A percentile compares a stretch with the other conserved stretches of the same genome.
These are phyloP conservation scores for Labroides dimidiatus DNA, from an alignment of 2,797 vertebrate genomes.

Conservation along the genomic window DNA sequence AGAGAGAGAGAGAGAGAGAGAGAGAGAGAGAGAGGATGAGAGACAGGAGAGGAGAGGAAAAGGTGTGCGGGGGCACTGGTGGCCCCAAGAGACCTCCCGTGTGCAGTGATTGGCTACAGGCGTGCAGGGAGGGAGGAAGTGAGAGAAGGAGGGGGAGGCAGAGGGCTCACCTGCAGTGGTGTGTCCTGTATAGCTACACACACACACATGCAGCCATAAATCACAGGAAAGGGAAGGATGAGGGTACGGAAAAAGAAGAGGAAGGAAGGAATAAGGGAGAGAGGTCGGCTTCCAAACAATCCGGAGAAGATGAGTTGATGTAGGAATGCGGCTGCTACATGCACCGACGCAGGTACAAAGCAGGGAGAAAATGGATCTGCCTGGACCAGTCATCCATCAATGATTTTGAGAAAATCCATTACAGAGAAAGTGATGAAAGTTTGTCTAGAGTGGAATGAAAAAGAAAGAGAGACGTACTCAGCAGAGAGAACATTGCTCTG, in stretches of 20 bases:
- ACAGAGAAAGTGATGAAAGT: constrained; percentile 45
- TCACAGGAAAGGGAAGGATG: constrained; percentile 52
- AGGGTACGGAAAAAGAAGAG: constrained; percentile 10
- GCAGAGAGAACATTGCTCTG: constrained; percentile 24
- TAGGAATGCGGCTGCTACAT: constrained; percentile 19
- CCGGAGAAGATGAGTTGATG: constrained; percentile 1
- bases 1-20: constrained; percentile 23
- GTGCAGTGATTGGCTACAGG: constrained; percentile 69
- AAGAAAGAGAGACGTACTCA: constrained; percentile 23
- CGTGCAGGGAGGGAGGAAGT: constrained; percentile 33
- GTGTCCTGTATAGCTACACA: constrained; percentile 67
- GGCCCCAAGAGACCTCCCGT: constrained; percentile 56
- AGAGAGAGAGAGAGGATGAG: constrained; percentile 36
- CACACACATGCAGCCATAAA: constrained; percentile 59
- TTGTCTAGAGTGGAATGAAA: constrained; percentile 28
- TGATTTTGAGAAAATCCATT: constrained; percentile 44
- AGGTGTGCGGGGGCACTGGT: constrained; percentile 54
- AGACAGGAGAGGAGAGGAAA: constrained; percentile 51
- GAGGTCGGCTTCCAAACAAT: constrained; percentile 21
- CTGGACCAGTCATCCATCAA: constrained; percentile 41
- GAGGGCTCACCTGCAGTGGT: constrained; percentile 69
- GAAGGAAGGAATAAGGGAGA: constrained; percentile 18
- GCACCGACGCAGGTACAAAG: constrained; percentile 14
- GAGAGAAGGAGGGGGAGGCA: constrained; percentile 34
- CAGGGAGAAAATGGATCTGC: constrained; percentile 28